Evolutionary conservation across 2,888 invertebrate genomes (phyloP), one percentile per base, ranked within the genome.

Genomic region (Capitulum mitella): DNA sequence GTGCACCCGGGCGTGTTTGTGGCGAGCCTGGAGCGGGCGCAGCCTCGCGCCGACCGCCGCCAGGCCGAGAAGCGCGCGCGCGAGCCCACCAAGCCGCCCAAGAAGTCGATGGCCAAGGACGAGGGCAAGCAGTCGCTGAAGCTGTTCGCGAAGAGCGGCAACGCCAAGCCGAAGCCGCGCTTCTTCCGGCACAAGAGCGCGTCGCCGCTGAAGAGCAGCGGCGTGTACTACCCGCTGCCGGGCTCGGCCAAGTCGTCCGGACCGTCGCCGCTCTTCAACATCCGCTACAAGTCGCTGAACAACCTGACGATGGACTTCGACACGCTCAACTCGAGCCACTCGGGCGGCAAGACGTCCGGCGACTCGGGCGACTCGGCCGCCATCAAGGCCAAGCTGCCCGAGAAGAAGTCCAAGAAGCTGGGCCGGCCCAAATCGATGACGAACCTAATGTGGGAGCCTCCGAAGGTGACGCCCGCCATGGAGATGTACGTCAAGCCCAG

Each of bases 311-410:
- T 91, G 90, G 91, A 91, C 83, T 87, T 91, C 61, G 92, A 92
- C 84, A 94, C 94, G 29, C 87, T 95, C 82, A 93, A 94, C 85
- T 95, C 94, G 61, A 94, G 94, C 85, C 93, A 94, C 86, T 94
- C 94, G 43, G 94, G 94, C 54, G 94, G 94, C 1, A 89, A 93
- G 79, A 93, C 93, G 10, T 94, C 94, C 22, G 93, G 93, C 2
- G 94, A 94, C 85, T 94, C 94, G 10, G 82, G 82, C 14, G 91
- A 90, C 0, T 90, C 90, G 77, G 93, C 82, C 6, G 81, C 81
- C 37, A 80, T 80, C 70, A 79, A 79, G 79, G 78, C 79, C 64
- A 78, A 93, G 85, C 88, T 93, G 84, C 93, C 93, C 79, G 93
- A 94, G 84, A 93, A 94, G 85, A 83, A 84, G 78, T 93, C 92